Conservation (phyloP, 2,888 invertebrate species). For the Cremastinae sp. region DNA sequence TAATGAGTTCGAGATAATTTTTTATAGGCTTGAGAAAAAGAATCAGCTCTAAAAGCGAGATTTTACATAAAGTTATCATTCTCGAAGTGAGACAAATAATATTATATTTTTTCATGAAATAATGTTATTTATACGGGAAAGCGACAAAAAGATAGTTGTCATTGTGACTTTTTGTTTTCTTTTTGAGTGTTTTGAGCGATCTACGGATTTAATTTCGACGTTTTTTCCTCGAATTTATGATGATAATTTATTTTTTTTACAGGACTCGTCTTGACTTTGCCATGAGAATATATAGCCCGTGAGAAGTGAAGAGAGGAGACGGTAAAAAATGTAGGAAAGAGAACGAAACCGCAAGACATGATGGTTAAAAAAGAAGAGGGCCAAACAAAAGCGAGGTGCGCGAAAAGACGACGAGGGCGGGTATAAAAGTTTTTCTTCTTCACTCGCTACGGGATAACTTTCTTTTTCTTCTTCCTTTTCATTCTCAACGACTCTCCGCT, state of each 20-base stretch:
- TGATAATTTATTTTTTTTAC: slow-evolving; percentile 7
- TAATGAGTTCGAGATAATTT: too few species aligned
- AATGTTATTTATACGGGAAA: too few species aligned
- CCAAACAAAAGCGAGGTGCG: slow-evolving; percentile 22
- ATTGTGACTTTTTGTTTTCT: slow-evolving; percentile 19
- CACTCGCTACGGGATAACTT: slow-evolving; percentile 57
- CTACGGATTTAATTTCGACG: slow-evolving; percentile 39
- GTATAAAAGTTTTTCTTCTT: slow-evolving; percentile 56
- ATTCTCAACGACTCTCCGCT: slow-evolving; percentile 39
- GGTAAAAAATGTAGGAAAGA: slow-evolving; percentile 25
- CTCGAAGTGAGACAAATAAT: too few species aligned
- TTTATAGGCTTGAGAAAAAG: too few species aligned
- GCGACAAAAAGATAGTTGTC: slow-evolving; percentile 7
- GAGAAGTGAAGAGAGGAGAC: slow-evolving; percentile 2
- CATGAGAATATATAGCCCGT: slow-evolving; percentile 28
- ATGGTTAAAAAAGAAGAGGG: slow-evolving; percentile 31
- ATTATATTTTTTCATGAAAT: too few species aligned
- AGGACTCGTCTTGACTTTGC: slow-evolving; percentile 37
- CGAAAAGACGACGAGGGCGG: slow-evolving; percentile 37
- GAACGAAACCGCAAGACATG: slow-evolving; percentile 54
- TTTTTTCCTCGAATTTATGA: slow-evolving; percentile 25
- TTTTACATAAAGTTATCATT: too few species aligned
- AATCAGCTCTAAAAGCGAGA: too few species aligned
- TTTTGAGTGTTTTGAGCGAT: slow-evolving; percentile 26
- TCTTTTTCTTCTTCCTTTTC: slow-evolving; percentile 33